These are phyloP conservation scores for Actenoides lindsayi DNA, from an alignment of 2,113 vertebrate species.

Conservation along the genomic window DNA sequence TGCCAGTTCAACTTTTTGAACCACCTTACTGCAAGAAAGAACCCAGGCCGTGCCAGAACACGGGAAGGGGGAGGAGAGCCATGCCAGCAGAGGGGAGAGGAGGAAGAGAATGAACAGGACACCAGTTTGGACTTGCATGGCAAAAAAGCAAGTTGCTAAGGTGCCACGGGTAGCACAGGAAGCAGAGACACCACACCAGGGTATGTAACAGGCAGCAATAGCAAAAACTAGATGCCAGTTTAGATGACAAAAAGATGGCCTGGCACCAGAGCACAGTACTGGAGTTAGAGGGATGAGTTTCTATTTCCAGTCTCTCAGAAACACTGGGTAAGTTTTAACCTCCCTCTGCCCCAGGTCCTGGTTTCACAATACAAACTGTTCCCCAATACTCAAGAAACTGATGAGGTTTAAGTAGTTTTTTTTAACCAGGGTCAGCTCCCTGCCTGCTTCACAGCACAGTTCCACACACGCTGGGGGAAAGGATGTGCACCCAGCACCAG, in stretches of 20 bases:
- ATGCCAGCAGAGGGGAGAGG: background rate
- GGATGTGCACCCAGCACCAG: background rate
- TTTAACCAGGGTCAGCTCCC: slow-evolving; percentile 14
- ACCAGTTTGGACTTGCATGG: background rate
- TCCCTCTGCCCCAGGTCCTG: slow-evolving; percentile 21
- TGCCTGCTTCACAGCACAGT: background rate
- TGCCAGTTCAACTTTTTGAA: background rate
- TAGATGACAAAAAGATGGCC: background rate
- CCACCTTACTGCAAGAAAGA: background rate
- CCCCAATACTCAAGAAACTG: slow-evolving; percentile 20
- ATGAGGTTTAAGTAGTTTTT: slow-evolving; percentile 47
- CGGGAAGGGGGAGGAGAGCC: background rate
- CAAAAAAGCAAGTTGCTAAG: background rate
- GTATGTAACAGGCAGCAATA: background rate
- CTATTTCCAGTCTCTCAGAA: background rate
- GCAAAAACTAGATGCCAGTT: background rate
- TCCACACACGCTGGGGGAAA: background rate
- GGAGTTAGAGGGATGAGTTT: background rate
- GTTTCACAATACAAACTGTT: slow-evolving; percentile 28
- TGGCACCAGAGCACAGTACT: background rate
- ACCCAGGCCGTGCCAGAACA: background rate
- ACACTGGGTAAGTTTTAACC: slow-evolving; percentile 18
- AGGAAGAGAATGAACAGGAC: background rate
- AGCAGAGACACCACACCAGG: background rate
- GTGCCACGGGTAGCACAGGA: background rate